Base-by-base conservation (phyloP, 2,888 invertebrate genomes). In the Drosophila setosimentum region DNA sequence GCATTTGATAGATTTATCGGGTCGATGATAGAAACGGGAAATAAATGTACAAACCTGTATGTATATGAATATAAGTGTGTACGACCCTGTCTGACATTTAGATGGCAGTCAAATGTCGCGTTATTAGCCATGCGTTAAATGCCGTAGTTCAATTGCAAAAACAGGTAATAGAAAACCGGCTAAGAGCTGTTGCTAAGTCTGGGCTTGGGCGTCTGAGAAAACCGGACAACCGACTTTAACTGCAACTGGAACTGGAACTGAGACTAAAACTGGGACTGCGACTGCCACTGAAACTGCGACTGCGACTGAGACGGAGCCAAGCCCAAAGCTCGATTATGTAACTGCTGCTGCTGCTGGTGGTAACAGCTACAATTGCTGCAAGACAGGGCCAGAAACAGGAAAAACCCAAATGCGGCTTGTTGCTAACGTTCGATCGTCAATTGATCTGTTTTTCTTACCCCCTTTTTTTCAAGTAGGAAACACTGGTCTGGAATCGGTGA, bases 51-150 rank as follows among this genome's bases (percentile, higher is more conserved):
- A n/a, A 11, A 13, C 27, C 13, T 33, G 16, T 24, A 51, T 32
- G n/a, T 30, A 27, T 32, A 13, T 65, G 13, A 8, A 54, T 40
- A 45, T 42, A 50, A 51, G 62, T 69, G 45, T 45, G 24, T 45
- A 45, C 69, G 59, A 68, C 58, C 71, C 71, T 76, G 76, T 72
- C 68, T 78, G 78, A 68, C 78, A 80, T 78, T 78, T 76, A 53
- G 70, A 35, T 48, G 24, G 27, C 59, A 37, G 37, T 35, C 58
- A 57, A 57, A 48, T 63, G 57, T 57, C 64, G 37, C 24, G 35
- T 45, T 53, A 51, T 61, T 70, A 42, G 55, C 45, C 45, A 42
- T 33, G 35, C 65, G 42, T 60, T 60, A 72, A 76, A 70, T 74
- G 79, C 58, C 76, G 66, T 62, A 75, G 75, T 64, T 74, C 74